Conservation (phyloP, 2,888 invertebrate species). For the Oligia strigilis region DNA sequence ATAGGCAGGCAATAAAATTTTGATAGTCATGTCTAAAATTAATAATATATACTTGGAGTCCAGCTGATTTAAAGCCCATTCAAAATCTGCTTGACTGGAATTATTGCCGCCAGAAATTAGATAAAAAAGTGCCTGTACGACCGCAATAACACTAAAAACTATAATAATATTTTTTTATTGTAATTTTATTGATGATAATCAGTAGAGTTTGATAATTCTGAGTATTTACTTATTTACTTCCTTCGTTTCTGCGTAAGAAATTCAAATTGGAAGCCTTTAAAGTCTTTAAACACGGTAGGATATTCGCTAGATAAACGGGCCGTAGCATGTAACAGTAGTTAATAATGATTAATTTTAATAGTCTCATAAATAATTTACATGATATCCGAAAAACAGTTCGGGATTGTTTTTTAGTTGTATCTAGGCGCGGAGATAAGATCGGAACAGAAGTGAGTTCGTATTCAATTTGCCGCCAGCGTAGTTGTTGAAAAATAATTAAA, state of each 20-base stretch:
- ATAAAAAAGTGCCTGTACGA: conserved; percentile 47
- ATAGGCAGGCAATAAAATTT: conserved; percentile 48
- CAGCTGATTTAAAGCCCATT: conserved; percentile 57
- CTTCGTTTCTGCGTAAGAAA: conserved; percentile 32
- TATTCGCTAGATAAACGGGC: conserved; percentile 43
- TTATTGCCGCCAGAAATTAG: conserved; percentile 38
- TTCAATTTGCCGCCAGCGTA: conserved; percentile 87
- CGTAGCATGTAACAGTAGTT: conserved; percentile 45
- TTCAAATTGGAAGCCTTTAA: conserved; percentile 26
- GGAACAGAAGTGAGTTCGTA: conserved; percentile 75
- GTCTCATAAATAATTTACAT: conserved; percentile 61
- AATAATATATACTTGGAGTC: conserved; percentile 55
- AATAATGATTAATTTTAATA: conserved; percentile 58
- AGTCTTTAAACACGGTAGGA: conserved; percentile 39
- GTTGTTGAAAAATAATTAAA: conserved; percentile 89
- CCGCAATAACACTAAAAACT: conserved; percentile 49
- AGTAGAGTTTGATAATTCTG: conserved; percentile 31
- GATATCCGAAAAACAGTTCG: conserved; percentile 57
- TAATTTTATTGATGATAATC: conserved; percentile 57
- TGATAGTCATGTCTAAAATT: conserved; percentile 46
- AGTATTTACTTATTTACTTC: conserved; percentile 33
- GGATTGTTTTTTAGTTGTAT: conserved; percentile 58
- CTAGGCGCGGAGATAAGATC: conserved; percentile 81
- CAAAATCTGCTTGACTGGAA: conserved; percentile 28
- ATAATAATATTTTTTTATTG: conserved; percentile 56